Conservation (phyloP, 2,888 invertebrate genomes). For the Chydorus sphaericus region DNA sequence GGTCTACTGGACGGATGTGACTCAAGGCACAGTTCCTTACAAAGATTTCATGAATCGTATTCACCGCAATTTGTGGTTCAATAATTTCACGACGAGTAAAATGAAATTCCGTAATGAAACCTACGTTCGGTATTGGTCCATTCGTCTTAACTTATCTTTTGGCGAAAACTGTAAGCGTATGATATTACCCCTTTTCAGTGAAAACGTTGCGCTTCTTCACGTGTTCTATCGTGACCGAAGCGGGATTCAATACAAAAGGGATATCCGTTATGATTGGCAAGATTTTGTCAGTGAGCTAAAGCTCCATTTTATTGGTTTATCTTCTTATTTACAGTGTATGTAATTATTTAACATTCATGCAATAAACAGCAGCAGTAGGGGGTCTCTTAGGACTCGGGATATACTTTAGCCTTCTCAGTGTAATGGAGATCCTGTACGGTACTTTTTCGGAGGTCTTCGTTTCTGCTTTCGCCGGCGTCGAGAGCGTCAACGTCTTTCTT, state of each 20-base stretch:
- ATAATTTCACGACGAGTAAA: too few relatives aligned
- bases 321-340: too few relatives aligned
- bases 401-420: constrained; percentile 69
- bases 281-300: constrained; percentile 14
- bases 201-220: constrained; percentile 11
- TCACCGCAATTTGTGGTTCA: too few relatives aligned
- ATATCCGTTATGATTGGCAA: constrained; percentile 12
- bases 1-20: constrained; percentile 5
- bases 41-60: background rate
- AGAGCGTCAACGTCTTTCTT: too few relatives aligned
- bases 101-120: too few relatives aligned
- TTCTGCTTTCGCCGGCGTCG: constrained; percentile 8
- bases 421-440: constrained; percentile 59
- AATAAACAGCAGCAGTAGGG: constrained; percentile 73
- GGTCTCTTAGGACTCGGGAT: constrained; percentile 65
- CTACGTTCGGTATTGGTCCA: too few relatives aligned
- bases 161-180: too few relatives aligned
- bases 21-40: constrained; percentile 11
- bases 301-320: too few relatives aligned
- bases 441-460: constrained; percentile 46
- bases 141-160: too few relatives aligned
- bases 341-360: too few relatives aligned
- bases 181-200: too few relatives aligned
- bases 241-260: constrained; percentile 13
- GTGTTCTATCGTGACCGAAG: constrained; percentile 12